Percentiles rank a stretch among this genome's conserved stretches.
These are phyloP conservation scores for Xerus inauris DNA, from an alignment of 2,113 vertebrate species.

Conservation along the genomic window DNA sequence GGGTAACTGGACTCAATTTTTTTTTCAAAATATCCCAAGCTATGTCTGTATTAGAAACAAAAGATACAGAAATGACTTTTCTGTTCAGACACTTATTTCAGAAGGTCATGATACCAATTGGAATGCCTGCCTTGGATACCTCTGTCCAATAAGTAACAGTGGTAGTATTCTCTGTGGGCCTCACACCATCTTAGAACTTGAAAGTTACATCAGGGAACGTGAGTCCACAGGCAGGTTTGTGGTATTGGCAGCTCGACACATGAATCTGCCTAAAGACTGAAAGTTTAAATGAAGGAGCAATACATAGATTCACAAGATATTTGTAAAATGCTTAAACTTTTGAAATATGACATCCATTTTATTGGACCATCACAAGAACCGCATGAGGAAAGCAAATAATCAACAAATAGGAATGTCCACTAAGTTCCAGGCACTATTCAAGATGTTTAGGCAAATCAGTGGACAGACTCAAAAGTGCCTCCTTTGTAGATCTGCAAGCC, in stretches of 20 bases:
- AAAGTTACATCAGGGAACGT: not conserved
- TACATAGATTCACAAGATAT: not conserved
- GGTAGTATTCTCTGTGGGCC: not conserved
- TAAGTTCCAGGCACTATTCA: too few species aligned
- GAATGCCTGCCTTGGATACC: not conserved
- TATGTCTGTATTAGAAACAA: not conserved
- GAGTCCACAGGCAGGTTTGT: not conserved
- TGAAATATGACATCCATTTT: not conserved
- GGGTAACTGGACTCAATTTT: not conserved
- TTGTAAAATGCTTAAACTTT: not conserved
- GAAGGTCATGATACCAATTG: not conserved
- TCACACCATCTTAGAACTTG: not conserved
- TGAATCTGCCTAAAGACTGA: not conserved
- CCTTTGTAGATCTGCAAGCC: not conserved
- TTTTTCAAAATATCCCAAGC: not conserved
- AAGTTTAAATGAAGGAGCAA: not conserved
- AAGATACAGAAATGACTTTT: not conserved
- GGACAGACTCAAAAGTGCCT: not conserved
- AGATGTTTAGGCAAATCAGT: not conserved
- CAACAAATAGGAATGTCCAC: not conserved
- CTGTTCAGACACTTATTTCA: not conserved
- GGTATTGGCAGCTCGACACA: not conserved
- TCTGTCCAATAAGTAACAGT: not conserved
- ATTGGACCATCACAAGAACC: not conserved
- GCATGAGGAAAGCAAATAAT: not conserved